phyloP scores from a whole-genome alignment of 2,797 vertebrate genomes.

The Gouania willdenowi region DNA sequence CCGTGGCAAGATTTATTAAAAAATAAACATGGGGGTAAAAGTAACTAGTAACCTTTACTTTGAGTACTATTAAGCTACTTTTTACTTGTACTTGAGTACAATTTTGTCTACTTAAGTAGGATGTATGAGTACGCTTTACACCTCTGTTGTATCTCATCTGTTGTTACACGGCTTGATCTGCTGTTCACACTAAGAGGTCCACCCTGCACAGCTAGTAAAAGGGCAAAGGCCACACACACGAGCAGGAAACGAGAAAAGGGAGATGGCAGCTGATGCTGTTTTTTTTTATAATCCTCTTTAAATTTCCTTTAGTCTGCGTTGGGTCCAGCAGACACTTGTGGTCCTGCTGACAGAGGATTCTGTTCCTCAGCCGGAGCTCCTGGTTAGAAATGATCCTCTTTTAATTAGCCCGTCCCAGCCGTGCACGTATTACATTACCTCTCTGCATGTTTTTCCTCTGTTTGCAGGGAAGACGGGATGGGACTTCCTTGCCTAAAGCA shows the following conservation, averaged over 20 bases:
- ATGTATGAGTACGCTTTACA: too few species aligned
- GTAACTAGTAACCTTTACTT: too few species aligned
- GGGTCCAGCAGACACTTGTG: conserved; percentile 19
- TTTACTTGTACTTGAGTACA: too few species aligned
- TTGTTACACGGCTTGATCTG: conserved; percentile 72
- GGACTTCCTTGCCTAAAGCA: conserved; percentile 50
- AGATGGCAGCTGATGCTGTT: conserved; percentile 24
- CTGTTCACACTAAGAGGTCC: conserved; percentile 30
- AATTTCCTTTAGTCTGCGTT: conserved; percentile 22
- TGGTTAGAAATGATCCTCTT: conserved; percentile 59
- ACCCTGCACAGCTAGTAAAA: conserved; percentile 23
- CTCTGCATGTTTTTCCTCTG: conserved; percentile 39
- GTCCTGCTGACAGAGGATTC: conserved; percentile 47
- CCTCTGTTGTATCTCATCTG: conserved; percentile 43
- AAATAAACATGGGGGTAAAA: too few species aligned
- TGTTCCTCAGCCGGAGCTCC: conserved; percentile 40
- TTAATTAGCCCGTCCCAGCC: conserved; percentile 74
- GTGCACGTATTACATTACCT: conserved; percentile 49
- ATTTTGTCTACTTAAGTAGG: too few species aligned
- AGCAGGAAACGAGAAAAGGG: conserved; percentile 32
- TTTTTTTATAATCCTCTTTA: conserved; percentile 12
- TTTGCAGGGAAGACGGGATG: conserved; percentile 36
- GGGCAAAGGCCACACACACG: conserved; percentile 18
- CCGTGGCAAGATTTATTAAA: too few species aligned
- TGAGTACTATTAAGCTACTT: too few species aligned